Base-by-base conservation (phyloP, 2,888 invertebrate genomes). In the Aphelenchoides bicaudatus region DNA sequence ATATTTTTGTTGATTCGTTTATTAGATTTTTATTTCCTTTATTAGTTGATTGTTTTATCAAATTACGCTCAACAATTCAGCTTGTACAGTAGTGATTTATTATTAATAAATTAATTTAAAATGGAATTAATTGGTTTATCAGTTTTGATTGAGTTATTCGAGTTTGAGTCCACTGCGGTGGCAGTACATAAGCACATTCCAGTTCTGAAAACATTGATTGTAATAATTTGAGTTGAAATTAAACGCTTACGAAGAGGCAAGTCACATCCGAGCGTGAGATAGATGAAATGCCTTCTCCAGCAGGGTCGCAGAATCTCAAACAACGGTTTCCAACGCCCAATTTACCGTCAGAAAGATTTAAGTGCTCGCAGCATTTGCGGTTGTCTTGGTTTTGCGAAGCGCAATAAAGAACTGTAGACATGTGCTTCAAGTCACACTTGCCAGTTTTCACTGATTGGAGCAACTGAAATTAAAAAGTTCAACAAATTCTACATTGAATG, bases 311-410 rank as follows among this genome's bases (percentile, higher is more conserved):
- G 60, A 72, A 72, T 10, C 69, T 64, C 29, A 69, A 61, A 48
- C 69, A 69, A 8, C 69, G 58, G 38, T 70, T 57, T 4, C 69
- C 69, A 25, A 69, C 69, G 3, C 69, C 69, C 23, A 69, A 59
- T 52, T 68, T 70, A 4, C 58, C 39, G 43, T 72, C 72, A 8
- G 63, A 49, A 31, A 69, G 52, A 21, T 70, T 70, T 34, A 69
- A 55, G 37, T 72, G 69, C 27, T 60, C 59, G 49, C 69, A 69
- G 55, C 69, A 69, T 49, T 72, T 63, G 25, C 68, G 62, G 49
- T 69, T 69, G 56, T 69, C 71, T 63, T 71, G 68, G 56, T 68
- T 68, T 49, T 68, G 68, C 8, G 65, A 65, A 5, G 68, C 68
- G 48, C 68, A 68, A 39, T 68, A 68, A 39, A 68, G 59, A 30